A percentile compares a stretch with the other conserved stretches of the same genome.
These are phyloP conservation scores for Lissocephala sabroskyi DNA, from an alignment of 2,888 invertebrate genomes.

Conservation along the genomic window DNA sequence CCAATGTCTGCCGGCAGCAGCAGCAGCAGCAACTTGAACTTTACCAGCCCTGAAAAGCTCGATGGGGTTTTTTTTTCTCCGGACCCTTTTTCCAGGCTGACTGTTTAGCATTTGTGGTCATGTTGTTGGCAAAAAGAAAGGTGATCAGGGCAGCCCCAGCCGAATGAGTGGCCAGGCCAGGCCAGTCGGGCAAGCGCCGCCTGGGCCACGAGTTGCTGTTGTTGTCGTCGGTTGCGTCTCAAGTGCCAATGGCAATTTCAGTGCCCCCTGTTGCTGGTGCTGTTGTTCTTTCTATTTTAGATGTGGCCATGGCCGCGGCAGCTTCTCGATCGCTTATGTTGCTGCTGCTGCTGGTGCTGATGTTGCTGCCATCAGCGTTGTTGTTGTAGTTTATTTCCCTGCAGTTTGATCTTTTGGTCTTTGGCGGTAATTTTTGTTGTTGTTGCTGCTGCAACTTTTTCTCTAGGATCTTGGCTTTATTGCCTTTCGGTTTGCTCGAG, in stretches of 20 bases:
- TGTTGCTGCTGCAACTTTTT: conserved; percentile 2
- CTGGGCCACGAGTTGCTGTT: conserved; percentile 8
- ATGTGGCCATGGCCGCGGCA: not conserved
- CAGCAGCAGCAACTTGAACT: conserved; percentile 50
- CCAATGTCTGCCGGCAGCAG: conserved; percentile 46
- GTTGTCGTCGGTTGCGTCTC: conserved; percentile 2
- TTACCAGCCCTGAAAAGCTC: conserved; percentile 58
- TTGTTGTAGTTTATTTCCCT: conserved; percentile 60
- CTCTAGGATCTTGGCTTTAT: conserved; percentile 40
- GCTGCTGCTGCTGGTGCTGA: conserved; percentile 13
- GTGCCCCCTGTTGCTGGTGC: conserved; percentile 19
- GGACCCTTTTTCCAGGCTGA: conserved; percentile 23
- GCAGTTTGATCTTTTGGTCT: conserved; percentile 63
- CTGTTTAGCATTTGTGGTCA: conserved; percentile 48
- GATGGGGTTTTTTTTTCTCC: conserved; percentile 35
- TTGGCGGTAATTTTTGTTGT: conserved; percentile 62
- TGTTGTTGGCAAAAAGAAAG: conserved; percentile 20
- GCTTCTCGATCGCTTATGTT: no score
- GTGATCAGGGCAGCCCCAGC: conserved; percentile 16
- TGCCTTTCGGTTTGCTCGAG: conserved; percentile 32
- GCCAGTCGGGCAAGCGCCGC: conserved; percentile 8
- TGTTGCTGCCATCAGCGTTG: conserved; percentile 17
- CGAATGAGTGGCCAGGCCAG: conserved; percentile 11
- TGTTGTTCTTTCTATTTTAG: conserved; percentile 7
- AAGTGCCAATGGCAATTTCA: conserved; percentile 18